phyloP scores from a whole-genome alignment of 2,888 invertebrate genomes.

The Aphelenchoides bicaudatus region DNA sequence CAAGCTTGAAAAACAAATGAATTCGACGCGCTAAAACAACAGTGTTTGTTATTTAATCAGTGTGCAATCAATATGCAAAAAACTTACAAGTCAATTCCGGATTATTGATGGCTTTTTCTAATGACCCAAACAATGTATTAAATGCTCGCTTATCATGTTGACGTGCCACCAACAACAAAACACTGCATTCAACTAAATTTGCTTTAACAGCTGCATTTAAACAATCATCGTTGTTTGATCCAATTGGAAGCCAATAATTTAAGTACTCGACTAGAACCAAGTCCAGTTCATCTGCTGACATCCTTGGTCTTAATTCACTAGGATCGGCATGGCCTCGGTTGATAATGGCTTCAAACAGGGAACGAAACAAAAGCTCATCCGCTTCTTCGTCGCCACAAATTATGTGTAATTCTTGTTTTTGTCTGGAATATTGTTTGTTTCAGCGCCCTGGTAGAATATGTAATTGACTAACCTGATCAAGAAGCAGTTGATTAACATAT shows the following conservation, averaged over 20 bases:
- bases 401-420: conserved; percentile 29
- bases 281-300: conserved; percentile 22
- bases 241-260: conserved; percentile 48
- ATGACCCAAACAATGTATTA: conserved; percentile 37
- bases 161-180: conserved; percentile 40
- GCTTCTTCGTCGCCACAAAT: conserved; percentile 46
- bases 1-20: conserved; percentile 1
- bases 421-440: conserved; percentile 27
- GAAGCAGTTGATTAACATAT: conserved; percentile 36
- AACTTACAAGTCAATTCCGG: not conserved
- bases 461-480: conserved; percentile 26
- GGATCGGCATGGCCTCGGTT: not conserved
- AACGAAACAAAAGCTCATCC: conserved; percentile 47
- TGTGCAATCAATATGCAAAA: conserved; percentile 4
- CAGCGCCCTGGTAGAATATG: no score
- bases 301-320: conserved; percentile 9
- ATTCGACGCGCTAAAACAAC: conserved; percentile 9
- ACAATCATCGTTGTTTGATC: conserved; percentile 45
- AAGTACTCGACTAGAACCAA: conserved; percentile 33
- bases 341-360: conserved; percentile 39
- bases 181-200: conserved; percentile 21
- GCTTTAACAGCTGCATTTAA: conserved; percentile 41
- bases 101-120: conserved; percentile 19
- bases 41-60: not conserved
- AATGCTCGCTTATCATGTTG: conserved; percentile 41